Percentiles rank a stretch among this genome's conserved stretches.
These are phyloP conservation scores for Tympanuchus pallidicinctus DNA, from an alignment of 2,113 vertebrate species.

Conservation along the genomic window DNA sequence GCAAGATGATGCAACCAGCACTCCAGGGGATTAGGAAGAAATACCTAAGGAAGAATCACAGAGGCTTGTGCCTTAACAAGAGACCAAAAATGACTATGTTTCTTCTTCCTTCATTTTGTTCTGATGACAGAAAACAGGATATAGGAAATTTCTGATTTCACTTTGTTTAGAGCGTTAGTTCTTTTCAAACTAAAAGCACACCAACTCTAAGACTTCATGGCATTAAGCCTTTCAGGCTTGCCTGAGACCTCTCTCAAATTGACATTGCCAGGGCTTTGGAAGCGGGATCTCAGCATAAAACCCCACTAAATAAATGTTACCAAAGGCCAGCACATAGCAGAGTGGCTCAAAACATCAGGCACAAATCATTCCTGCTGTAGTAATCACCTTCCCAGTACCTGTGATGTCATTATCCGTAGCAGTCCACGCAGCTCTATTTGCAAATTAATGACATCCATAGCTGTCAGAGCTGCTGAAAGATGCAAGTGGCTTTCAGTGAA, in stretches of 20 bases:
- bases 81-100: neutral
- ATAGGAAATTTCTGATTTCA: neutral
- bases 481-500: fast-evolving
- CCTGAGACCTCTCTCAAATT: neutral
- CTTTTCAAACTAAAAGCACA: neutral
- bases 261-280: neutral
- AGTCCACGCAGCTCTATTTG: neutral
- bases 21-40: neutral
- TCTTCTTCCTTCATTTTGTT: neutral
- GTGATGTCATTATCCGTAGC: neutral
- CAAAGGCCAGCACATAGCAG: neutral
- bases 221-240: neutral
- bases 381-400: neutral
- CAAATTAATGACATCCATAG: neutral
- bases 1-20: neutral
- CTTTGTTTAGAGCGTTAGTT: neutral
- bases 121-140: neutral
- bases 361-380: neutral
- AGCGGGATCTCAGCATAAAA: neutral
- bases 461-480: neutral
- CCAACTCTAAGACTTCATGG: fast-evolving
- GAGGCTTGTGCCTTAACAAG: neutral
- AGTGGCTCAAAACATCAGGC: neutral
- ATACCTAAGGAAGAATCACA: neutral
- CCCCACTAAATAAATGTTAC: neutral